Evolutionary conservation across 2,113 vertebrate genomes (phyloP), one percentile per base, ranked within the genome.

Genomic region (Lates calcarifer): DNA sequence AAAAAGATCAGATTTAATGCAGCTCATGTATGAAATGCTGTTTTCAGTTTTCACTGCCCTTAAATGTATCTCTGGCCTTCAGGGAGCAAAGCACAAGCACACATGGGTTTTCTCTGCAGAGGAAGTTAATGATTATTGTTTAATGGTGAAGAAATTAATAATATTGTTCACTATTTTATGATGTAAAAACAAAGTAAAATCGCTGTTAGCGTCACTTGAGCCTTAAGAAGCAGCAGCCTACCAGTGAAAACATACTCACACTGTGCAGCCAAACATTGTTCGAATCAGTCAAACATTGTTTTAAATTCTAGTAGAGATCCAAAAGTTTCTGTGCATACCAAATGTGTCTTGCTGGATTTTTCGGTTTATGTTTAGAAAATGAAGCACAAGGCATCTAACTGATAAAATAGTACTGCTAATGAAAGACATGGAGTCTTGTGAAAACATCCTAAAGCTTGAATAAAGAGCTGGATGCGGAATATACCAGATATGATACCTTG

Each of bases 111-210:
- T 35, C 28, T 33, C 29, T 51, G 43, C 20, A 62, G 33, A 58
- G 29, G 5, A 55, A 33, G 22, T 49, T 33, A 74, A 47, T n/a
- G 65, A 67, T 77, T 51, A 41, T 13, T 55, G 47, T 39, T 82
- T 41, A 49, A 28, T 37, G 26, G 15, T 68, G 51, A 53, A 45
- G 28, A 63, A 56, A 35, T 35, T 9, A 17, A 14, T 18, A 18
- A 31, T 4, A 66, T n/a, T 60, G 17, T 41, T 68, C 57, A 60
- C 39, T 5, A 28, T 74, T 47, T 61, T 10, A 63, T 68, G 31
- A 31, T 43, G n/a, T 20, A 31, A 77, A 58, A 69, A 60, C 0
- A 70, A 35, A 65, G 26, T 17, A 6, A 61, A 29, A 53, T 61
- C 35, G 11, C 35, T 28, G 51, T 26, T 31, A 41, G 22, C 53